These are phyloP conservation scores for Sarcophaga rosellei DNA, from an alignment of 2,888 invertebrate genomes.

Conservation along the genomic window DNA sequence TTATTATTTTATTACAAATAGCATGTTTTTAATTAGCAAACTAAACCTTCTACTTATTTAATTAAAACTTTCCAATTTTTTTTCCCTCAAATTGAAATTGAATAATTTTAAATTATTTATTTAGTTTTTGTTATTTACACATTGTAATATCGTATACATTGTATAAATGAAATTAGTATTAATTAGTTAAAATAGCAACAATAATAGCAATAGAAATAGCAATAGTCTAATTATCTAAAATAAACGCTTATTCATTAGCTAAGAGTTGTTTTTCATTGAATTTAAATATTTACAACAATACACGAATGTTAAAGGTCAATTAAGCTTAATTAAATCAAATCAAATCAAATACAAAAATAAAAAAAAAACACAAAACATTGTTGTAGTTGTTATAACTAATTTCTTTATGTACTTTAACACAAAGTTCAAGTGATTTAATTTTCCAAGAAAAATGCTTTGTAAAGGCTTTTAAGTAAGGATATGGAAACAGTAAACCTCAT, in stretches of 20 bases:
- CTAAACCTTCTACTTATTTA: too few relatives aligned
- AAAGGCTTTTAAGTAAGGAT: too few relatives aligned
- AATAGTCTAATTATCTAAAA: background rate
- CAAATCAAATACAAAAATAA: background rate
- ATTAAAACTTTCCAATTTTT: too few relatives aligned
- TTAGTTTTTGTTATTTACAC: too few relatives aligned
- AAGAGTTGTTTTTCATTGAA: constrained; percentile 8
- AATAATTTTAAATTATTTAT: too few relatives aligned
- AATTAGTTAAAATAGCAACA: background rate
- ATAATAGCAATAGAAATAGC: background rate
- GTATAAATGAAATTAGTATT: background rate
- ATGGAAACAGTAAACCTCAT: too few relatives aligned
- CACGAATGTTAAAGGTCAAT: constrained; percentile 1
- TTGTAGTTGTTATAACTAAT: background rate
- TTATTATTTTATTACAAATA: too few relatives aligned
- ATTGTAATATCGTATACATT: too few relatives aligned
- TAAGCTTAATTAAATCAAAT: constrained; percentile 25
- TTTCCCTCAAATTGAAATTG: too few relatives aligned
- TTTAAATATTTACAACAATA: constrained; percentile 28
- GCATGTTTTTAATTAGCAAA: too few relatives aligned
- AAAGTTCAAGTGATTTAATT: background rate
- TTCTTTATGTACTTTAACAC: background rate
- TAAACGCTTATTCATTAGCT: background rate
- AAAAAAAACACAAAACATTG: too few relatives aligned
- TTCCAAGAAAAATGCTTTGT: too few relatives aligned